Base-by-base conservation (phyloP, 2,888 invertebrate species). In the Diaperis boleti region DNA sequence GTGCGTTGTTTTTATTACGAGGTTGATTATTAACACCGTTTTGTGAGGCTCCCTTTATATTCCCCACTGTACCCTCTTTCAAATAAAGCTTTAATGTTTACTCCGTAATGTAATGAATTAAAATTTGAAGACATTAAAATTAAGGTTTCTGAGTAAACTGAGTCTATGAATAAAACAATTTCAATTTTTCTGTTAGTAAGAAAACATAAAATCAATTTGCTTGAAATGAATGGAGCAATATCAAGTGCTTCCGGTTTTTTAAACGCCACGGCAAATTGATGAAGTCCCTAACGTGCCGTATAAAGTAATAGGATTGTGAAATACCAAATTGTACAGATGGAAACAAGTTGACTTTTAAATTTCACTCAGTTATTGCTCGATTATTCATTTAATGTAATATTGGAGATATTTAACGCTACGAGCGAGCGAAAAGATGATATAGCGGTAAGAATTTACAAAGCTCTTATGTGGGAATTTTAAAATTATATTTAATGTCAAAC, bases 251-350 rank as follows among this genome's bases (percentile, higher is more conserved):
- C 33, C 17, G 31, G 33, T 42, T 44, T 33, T 55, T 35, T 37
- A 57, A 57, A 45, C 37, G 45, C 22, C 47, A 45, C 59, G 35
- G 13, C 26, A 44, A 59, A 63, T 63, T 63, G 63, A 63, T 63
- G 52, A 59, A 29, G 59, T 45, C 63, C 54, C 63, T 39, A 11
- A 52, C 52, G 59, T 63, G 56, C 42, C 49, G 44, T 57, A 44
- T 11, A 13, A 35, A 26, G 63, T 59, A 63, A 63, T 59, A 37
- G 57, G 33, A 57, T 57, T 62, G 44, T 49, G 42, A 62, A 52
- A 52, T 50, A 45, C 57, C 50, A 49, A 49, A 57, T 31, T 49
- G 59, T 18, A 47, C 47, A 47, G 59, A 59, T 49, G 59, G 47
- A 55, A 45, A 59, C 59, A 60, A 52, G 31, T 59, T 49, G 49